phyloP scores from a whole-genome alignment of 2,797 vertebrate species.

The Brachymystax lenok region DNA sequence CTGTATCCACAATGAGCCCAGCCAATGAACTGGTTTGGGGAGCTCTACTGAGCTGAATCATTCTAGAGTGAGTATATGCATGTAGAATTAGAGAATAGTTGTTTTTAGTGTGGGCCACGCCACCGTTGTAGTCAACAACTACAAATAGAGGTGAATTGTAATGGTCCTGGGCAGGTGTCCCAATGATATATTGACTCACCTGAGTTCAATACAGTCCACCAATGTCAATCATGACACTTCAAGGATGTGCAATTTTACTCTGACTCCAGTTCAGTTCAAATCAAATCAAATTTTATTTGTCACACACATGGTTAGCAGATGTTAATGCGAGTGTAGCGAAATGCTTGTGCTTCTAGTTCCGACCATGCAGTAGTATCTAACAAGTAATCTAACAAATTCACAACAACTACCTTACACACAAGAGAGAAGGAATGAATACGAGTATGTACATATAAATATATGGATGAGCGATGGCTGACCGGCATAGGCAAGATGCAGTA shows the following conservation, averaged over 20 bases:
- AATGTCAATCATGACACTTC: neutral
- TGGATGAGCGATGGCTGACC: too few relatives aligned
- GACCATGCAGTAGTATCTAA: too few relatives aligned
- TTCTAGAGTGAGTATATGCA: constrained; percentile 11
- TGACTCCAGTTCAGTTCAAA: neutral
- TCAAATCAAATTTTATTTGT: too few relatives aligned
- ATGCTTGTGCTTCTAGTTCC: too few relatives aligned
- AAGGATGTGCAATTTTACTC: neutral
- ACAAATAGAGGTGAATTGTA: neutral
- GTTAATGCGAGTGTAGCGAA: too few relatives aligned
- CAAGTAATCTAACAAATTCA: too few relatives aligned
- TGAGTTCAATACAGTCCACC: neutral
- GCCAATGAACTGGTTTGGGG: constrained; percentile 64
- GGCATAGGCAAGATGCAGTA: too few relatives aligned
- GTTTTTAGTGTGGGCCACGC: neutral
- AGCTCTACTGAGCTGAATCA: constrained; percentile 51
- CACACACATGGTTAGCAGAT: too few relatives aligned
- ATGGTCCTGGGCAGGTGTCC: neutral
- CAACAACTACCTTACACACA: too few relatives aligned
- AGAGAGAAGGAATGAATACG: too few relatives aligned
- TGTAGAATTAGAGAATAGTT: neutral
- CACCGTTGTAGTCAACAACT: too few relatives aligned
- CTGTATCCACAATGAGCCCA: neutral
- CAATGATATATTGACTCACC: neutral
- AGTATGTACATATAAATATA: too few relatives aligned